Base-by-base conservation (phyloP, 2,888 invertebrate genomes). In the Apomyelois bistriatella region DNA sequence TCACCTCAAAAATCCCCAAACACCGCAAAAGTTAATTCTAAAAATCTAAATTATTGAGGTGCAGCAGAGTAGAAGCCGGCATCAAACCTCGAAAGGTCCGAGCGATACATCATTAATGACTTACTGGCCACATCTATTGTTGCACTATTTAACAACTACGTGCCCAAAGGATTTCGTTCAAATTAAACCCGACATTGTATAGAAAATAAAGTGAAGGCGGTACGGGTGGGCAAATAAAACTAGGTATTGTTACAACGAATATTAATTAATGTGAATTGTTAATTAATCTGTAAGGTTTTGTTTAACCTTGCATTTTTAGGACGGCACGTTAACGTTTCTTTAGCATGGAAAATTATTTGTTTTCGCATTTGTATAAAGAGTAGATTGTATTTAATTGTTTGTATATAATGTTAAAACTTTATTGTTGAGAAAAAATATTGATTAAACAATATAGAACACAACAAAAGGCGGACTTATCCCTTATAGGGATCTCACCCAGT, bases 101-200 rank as follows among this genome's bases (percentile, higher is more conserved):
- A 75, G 59, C 59, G 64, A 66, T 89, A 77, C 81, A 89, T 85
- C 77, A 76, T 85, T 89, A 85, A 88, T 86, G 82, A 74, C 59
- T 63, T 8, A 62, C 74, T 70, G 74, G 72, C 82, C 81, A 79
- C 79, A 74, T 79, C 82, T 82, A 87, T 88, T 89, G 89, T 89
- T 77, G 76, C 82, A 85, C 82, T 86, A 86, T 85, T 87, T 85
- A 82, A 83, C 82, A 82, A 83, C 82, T 73, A 80, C 79, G 74
- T 75, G 63, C 66, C 70, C 69, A 53, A 59, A 70, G 75, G 73
- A 76, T 73, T 73, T 74, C 64, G 65, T 67, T 70, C 64, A 75
- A 84, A 81, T 82, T 79, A 78, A 85, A 81, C 79, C 68, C 67
- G 62, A 70, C 76, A 78, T 76, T 80, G 77, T 79, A 82, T 82